Conservation (phyloP, 1,140 invertebrate genomes). For the Luehdorfia chinensis region DNA sequence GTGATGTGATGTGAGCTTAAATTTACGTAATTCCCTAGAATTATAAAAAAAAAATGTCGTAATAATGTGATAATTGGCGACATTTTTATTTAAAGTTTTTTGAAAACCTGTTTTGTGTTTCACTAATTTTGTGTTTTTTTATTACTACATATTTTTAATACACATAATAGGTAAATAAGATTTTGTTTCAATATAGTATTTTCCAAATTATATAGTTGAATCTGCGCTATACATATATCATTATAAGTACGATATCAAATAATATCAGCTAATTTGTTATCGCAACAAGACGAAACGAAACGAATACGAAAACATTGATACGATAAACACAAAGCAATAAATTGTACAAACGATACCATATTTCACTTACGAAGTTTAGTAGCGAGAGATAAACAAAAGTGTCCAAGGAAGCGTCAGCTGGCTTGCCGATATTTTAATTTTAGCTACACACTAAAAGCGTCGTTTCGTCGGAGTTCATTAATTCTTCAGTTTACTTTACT, state of each 20-base stretch:
- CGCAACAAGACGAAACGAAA: not conserved
- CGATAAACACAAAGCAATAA: not conserved
- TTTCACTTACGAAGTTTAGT: too few species aligned
- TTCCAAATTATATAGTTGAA: too few species aligned
- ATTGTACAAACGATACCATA: too few species aligned
- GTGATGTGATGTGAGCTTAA: not conserved
- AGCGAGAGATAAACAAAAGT: not conserved
- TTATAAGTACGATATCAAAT: too few species aligned
- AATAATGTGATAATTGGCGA: too few species aligned
- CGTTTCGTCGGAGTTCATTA: not conserved
- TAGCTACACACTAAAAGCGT: slow-evolving; percentile 7
- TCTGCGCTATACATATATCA: too few species aligned
- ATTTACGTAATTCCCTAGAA: not conserved
- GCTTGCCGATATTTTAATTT: slow-evolving; percentile 4
- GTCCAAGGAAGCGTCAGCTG: slow-evolving; percentile 1
- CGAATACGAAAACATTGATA: not conserved
- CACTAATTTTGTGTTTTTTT: too few species aligned
- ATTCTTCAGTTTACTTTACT: not conserved
- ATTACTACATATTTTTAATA: too few species aligned
- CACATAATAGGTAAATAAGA: too few species aligned
- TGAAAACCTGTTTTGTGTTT: too few species aligned
- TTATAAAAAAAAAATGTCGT: not conserved
- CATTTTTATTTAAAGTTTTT: too few species aligned
- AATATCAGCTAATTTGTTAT: not conserved
- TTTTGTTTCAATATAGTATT: too few species aligned